phyloP scores from a whole-genome alignment of 2,888 invertebrate genomes.

The Cryptops parisi region DNA sequence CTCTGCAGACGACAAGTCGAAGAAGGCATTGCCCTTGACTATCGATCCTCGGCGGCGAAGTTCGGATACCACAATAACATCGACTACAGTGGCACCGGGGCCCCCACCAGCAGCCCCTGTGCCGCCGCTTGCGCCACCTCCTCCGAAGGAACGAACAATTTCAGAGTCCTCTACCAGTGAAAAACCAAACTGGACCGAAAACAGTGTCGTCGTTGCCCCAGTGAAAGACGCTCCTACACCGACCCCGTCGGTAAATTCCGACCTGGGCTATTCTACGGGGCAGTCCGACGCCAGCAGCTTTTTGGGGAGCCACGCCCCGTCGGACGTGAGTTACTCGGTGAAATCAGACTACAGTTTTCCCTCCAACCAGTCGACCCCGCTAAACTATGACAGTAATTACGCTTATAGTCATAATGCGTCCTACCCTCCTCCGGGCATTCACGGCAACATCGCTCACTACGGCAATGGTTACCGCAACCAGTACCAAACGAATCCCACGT shows the following conservation, averaged over 20 bases:
- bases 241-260: slow-evolving; percentile 18
- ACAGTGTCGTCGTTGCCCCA: not conserved
- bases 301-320: slow-evolving; percentile 17
- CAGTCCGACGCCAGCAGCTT: slow-evolving; percentile 19
- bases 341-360: slow-evolving; percentile 19
- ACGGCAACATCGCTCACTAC: slow-evolving; percentile 1
- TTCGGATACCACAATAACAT: slow-evolving; percentile 13
- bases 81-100: too few relatives aligned
- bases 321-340: slow-evolving; percentile 18
- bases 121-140: not conserved
- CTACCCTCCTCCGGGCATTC: not conserved
- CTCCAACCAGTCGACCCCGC: slow-evolving; percentile 21
- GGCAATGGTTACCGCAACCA: slow-evolving; percentile 5
- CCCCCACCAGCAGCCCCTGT: slow-evolving; percentile 5
- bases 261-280: slow-evolving; percentile 19
- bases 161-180: not conserved
- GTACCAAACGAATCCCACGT: not conserved
- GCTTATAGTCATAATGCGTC: slow-evolving; percentile 3
- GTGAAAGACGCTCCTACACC: slow-evolving; percentile 15
- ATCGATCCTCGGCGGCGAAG: slow-evolving; percentile 10
- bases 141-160: not conserved
- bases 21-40: not conserved
- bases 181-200: slow-evolving; percentile 2
- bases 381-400: slow-evolving; percentile 13
- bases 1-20: slow-evolving; percentile 11